Conservation (phyloP, 2,888 invertebrate species). For the Sminthurides aquaticus region DNA sequence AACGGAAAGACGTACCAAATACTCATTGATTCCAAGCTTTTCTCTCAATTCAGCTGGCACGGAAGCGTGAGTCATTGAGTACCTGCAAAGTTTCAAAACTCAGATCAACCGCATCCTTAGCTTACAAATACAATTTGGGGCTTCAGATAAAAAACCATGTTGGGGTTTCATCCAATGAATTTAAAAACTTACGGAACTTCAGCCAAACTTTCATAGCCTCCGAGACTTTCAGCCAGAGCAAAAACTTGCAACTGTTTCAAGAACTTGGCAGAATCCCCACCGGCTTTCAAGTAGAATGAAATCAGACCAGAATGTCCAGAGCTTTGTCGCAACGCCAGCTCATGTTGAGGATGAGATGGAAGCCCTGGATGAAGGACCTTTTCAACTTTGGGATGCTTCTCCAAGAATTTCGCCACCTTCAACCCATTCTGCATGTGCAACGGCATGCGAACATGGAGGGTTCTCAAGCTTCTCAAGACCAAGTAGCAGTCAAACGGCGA, state of each 20-base stretch:
- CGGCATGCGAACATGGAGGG: constrained; percentile 53
- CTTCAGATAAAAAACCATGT: background rate
- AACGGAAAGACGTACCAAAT: constrained; percentile 77
- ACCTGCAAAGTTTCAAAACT: constrained; percentile 50
- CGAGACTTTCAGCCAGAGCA: constrained; percentile 84
- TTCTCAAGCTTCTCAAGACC: constrained; percentile 54
- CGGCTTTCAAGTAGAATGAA: constrained; percentile 77
- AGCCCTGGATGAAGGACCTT: constrained; percentile 54
- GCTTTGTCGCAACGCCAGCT: constrained; percentile 69
- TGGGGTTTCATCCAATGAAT: background rate
- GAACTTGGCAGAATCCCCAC: constrained; percentile 64
- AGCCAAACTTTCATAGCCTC: constrained; percentile 89
- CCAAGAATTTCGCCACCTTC: constrained; percentile 51
- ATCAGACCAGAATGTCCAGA: constrained; percentile 87
- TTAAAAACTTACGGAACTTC: constrained; percentile 73
- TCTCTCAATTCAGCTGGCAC: constrained; percentile 67
- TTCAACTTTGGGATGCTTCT: constrained; percentile 49
- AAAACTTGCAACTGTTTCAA: constrained; percentile 68
- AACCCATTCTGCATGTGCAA: constrained; percentile 51
- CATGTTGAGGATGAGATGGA: constrained; percentile 77
- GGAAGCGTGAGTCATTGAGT: constrained; percentile 90
- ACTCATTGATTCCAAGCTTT: constrained; percentile 71
- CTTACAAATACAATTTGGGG: no score
- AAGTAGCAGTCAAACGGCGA: constrained; percentile 56
- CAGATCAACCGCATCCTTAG: background rate